Conservation (phyloP, 2,113 vertebrate genomes). For the Mastomys coucha region DNA sequence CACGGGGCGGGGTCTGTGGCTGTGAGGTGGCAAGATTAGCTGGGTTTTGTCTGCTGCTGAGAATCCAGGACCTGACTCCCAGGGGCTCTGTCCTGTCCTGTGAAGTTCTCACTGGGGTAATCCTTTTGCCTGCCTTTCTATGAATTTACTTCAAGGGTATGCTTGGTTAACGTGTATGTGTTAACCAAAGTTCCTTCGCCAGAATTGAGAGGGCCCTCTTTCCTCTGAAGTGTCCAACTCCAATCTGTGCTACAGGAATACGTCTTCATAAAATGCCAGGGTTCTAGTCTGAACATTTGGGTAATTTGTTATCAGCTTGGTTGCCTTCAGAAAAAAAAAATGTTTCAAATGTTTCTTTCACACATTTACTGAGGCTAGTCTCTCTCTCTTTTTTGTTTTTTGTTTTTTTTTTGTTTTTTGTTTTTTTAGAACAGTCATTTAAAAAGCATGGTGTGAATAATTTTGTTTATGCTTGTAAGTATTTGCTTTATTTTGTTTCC, state of each 20-base stretch:
- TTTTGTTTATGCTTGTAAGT: constrained; percentile 54
- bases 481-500: constrained; percentile 58
- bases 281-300: constrained; percentile 48
- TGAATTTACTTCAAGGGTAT: constrained; percentile 19
- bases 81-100: constrained; percentile 31
- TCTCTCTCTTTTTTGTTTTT: neutral
- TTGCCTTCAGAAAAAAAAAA: constrained; percentile 52
- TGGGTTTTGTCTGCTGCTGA: constrained; percentile 71
- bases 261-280: constrained; percentile 5
- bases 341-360: neutral
- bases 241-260: neutral
- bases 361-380: neutral
- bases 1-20: constrained; percentile 50
- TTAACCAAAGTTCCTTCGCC: constrained; percentile 70
- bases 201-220: constrained; percentile 62
- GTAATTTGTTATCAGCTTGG: constrained; percentile 57
- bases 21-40: constrained; percentile 48
- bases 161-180: constrained; percentile 30
- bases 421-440: constrained; percentile 2
- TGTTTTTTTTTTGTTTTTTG: neutral
- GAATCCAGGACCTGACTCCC: neutral
- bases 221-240: constrained; percentile 40
- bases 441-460: neutral
- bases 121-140: constrained; percentile 43
- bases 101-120: neutral